A percentile compares a stretch with the other conserved stretches of the same genome.
These are phyloP conservation scores for Prostheceraeus crozeri DNA, from an alignment of 2,888 invertebrate genomes.

Conservation along the genomic window DNA sequence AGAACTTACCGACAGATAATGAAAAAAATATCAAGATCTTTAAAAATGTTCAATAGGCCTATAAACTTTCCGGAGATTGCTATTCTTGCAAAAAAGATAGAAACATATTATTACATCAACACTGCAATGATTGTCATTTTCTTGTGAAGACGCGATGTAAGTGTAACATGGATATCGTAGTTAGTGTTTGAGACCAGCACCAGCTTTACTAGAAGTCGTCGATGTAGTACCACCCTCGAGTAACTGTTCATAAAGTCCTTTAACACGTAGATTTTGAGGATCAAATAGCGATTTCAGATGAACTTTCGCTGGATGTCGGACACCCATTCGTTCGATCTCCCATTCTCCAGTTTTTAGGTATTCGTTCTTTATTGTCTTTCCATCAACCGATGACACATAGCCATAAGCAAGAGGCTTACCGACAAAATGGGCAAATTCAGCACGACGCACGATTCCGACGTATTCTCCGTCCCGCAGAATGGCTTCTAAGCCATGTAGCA, in stretches of 20 bases:
- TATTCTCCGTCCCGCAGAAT: conserved; percentile 65
- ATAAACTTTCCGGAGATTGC: no score
- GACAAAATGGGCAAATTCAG: conserved; percentile 67
- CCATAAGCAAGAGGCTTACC: conserved; percentile 64
- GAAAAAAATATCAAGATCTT: no score
- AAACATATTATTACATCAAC: no score
- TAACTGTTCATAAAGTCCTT: conserved; percentile 63
- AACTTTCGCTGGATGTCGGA: conserved; percentile 65
- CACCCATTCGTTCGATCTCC: conserved; percentile 72
- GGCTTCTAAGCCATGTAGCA: conserved; percentile 74
- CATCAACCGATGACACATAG: conserved; percentile 61
- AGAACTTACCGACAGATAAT: no score
- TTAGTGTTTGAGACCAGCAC: no score
- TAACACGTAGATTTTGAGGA: conserved; percentile 67
- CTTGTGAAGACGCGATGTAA: no score
- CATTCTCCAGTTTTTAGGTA: conserved; percentile 64
- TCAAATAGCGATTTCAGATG: conserved; percentile 74
- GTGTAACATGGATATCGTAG: no score
- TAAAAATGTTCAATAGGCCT: no score
- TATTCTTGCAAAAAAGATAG: no score
- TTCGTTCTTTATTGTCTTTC: conserved; percentile 55
- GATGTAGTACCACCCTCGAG: no score
- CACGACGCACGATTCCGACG: conserved; percentile 73
- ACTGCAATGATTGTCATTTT: no score
- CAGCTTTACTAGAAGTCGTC: no score